phyloP scores from a whole-genome alignment of 2,113 vertebrate genomes.

The Amia ocellicauda region DNA sequence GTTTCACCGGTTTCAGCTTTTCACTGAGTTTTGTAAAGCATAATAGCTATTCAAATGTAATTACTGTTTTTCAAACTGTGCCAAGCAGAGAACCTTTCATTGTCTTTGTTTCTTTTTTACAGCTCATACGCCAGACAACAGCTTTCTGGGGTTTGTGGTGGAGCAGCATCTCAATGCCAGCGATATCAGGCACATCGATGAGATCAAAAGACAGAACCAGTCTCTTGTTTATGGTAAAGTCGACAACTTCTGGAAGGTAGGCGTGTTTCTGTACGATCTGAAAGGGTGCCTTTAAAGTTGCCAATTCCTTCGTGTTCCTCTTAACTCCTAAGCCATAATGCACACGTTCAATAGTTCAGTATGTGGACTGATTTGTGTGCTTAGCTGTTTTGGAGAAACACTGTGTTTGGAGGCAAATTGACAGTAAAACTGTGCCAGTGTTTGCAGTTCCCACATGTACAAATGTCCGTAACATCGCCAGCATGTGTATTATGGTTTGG shows the following conservation, averaged over 20 bases:
- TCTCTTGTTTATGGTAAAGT: slow-evolving; percentile 98
- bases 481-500: too few species aligned
- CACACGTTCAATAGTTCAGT: too few species aligned
- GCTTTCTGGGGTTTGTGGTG: slow-evolving; percentile 96
- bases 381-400: too few species aligned
- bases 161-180: slow-evolving; percentile 98
- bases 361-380: too few species aligned
- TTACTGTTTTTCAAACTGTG: neutral
- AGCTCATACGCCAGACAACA: slow-evolving; percentile 99
- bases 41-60: neutral
- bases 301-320: too few species aligned
- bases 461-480: too few species aligned
- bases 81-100: neutral
- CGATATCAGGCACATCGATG: slow-evolving; percentile 90
- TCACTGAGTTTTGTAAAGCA: neutral
- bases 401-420: too few species aligned
- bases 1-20: neutral
- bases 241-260: slow-evolving; percentile 98
- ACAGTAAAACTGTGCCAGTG: too few species aligned
- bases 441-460: too few species aligned
- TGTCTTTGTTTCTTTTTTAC: slow-evolving; percentile 31
- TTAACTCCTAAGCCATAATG: too few species aligned
- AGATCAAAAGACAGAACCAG: slow-evolving; percentile 96
- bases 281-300: too few species aligned
- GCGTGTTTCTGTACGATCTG: slow-evolving; percentile 25